These are phyloP conservation scores for Psittacula echo DNA, from an alignment of 2,797 vertebrate genomes.

Conservation along the genomic window DNA sequence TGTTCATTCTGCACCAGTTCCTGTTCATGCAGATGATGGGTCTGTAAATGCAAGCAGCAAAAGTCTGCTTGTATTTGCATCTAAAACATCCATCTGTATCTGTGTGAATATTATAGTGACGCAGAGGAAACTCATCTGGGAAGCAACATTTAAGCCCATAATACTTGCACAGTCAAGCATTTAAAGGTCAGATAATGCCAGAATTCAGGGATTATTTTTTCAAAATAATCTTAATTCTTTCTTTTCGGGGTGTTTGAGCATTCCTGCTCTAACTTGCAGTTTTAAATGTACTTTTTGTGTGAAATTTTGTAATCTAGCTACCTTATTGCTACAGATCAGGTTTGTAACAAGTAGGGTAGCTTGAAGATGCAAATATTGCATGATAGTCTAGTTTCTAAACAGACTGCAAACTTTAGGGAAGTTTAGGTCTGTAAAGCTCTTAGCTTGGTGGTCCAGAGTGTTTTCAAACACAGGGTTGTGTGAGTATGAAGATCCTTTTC, in stretches of 20 bases:
- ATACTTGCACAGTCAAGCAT: not conserved
- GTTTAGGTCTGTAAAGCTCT: not conserved
- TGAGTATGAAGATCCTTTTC: not conserved
- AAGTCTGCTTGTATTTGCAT: constrained; percentile 40
- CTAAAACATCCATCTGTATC: constrained; percentile 32
- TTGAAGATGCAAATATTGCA: not conserved
- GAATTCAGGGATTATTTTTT: not conserved
- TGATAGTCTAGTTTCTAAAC: not conserved
- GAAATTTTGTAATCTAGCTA: not conserved
- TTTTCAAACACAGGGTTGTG: not conserved
- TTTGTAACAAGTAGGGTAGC: not conserved
- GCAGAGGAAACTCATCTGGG: constrained; percentile 8
- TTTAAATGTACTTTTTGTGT: not conserved
- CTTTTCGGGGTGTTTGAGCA: not conserved
- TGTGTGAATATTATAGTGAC: not conserved
- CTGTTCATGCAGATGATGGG: constrained; percentile 1
- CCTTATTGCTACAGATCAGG: not conserved
- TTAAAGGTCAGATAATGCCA: constrained; percentile 43
- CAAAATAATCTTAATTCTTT: not conserved
- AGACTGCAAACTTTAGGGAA: not conserved
- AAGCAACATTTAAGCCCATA: constrained; percentile 22
- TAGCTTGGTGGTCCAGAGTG: not conserved
- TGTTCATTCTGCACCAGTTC: not conserved
- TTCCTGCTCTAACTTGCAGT: not conserved
- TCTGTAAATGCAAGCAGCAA: not conserved